Evolutionary conservation across 2,888 invertebrate genomes (phyloP).

Genomic region (Escarpia spicata): DNA sequence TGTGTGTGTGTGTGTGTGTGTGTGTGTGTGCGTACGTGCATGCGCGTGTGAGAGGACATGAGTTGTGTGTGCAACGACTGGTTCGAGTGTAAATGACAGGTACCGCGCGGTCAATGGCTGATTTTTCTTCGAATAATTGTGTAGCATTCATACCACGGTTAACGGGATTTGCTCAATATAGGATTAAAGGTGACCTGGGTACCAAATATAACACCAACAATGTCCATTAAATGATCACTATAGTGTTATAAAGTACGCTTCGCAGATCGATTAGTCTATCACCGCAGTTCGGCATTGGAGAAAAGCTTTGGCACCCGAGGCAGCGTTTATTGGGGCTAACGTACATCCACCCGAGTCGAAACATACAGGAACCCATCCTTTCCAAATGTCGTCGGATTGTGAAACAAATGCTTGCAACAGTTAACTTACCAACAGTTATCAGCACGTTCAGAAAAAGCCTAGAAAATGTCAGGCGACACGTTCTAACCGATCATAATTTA

Average conservation of each 20-base stretch:
- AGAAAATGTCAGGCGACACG: constrained; percentile 88
- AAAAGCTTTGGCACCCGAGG: not conserved
- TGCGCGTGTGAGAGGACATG: no score
- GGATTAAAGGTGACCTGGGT: not conserved
- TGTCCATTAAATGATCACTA: not conserved
- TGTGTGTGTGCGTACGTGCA: no score
- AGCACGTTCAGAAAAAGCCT: constrained; percentile 79
- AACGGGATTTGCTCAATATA: not conserved
- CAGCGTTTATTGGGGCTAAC: no score
- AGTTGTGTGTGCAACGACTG: not conserved
- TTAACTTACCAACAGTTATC: no score
- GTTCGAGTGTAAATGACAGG: not conserved
- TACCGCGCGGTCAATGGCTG: not conserved
- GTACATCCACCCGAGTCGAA: no score
- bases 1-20: no score
- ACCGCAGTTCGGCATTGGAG: not conserved
- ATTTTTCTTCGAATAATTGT: not conserved
- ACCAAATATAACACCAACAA: not conserved
- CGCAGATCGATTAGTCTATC: not conserved
- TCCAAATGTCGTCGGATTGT: no score
- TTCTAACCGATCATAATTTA: not conserved
- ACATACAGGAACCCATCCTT: no score
- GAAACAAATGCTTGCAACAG: no score
- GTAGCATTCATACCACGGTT: not conserved
- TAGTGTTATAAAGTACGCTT: not conserved